Base-by-base conservation (phyloP, 2,113 vertebrate species). In the Phylloscopus trochilus region DNA sequence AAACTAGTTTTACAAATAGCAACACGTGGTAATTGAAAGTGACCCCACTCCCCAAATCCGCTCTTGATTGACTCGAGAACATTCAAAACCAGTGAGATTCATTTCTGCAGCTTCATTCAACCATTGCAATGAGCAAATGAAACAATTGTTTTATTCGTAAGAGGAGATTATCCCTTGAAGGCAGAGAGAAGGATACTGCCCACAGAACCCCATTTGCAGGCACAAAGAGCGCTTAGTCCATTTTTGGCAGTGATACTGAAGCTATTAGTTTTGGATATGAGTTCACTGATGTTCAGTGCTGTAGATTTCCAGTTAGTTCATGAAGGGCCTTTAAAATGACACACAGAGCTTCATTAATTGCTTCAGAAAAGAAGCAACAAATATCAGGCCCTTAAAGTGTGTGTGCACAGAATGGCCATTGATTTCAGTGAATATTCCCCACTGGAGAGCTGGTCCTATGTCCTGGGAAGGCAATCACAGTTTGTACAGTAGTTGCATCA, bases 71-170 rank as follows among this genome's bases (percentile, higher is more conserved):
- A 80, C 93, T 93, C 92, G 80, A 68, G 72, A 94, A 60, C 62
- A 12, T 89, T 95, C 52, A 75, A 88, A 94, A n/a, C 55, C 60
- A 66, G 52, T 2, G 64, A 93, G 85, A 78, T 90, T 92, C 60
- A 27, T 93, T 97, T 96, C 90, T 96, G 88, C 90, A 92, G 90
- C 62, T 87, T 92, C 86, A 93, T 96, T 95, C 94, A 94, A 92
- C 83, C 73, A 60, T 8, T 68, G 92, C 93, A 90, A 53, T 33
- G 41, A 90, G 90, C 95, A 94, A 88, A 90, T 93, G 93, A 94
- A 96, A 94, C 94, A 92, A 94, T 94, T 95, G 94, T 95, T 96
- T 93, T 95, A 94, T 96, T 97, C 96, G 95, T 96, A 82, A 96
- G 80, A 95, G 90, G 88, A 96, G 93, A 96, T 96, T 96, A 92